Percentiles rank a stretch among this genome's conserved stretches.
Conservation (phyloP, 2,888 invertebrate genomes). For the Andrena trimmerana region DNA sequence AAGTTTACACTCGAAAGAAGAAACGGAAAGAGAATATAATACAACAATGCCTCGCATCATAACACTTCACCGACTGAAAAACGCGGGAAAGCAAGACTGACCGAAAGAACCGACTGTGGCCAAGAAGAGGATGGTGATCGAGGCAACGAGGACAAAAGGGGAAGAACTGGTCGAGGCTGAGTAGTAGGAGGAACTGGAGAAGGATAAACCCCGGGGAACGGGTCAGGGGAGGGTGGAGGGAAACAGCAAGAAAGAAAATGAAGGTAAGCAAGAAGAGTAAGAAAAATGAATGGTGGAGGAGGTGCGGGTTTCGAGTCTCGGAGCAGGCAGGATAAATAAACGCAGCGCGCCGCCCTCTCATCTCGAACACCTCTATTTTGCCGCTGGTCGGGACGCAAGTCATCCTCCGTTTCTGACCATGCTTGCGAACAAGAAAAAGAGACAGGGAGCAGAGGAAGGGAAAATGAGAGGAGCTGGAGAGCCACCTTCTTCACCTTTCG, state of each 20-base stretch:
- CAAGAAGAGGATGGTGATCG: background rate
- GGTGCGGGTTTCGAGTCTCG: constrained; percentile 58
- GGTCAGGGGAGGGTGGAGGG: constrained; percentile 26
- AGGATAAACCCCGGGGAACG: constrained; percentile 46
- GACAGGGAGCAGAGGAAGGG: background rate
- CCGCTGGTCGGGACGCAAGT: constrained; percentile 77
- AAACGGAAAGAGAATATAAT: constrained; percentile 20
- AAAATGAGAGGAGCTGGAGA: constrained; percentile 9
- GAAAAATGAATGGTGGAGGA: constrained; percentile 8
- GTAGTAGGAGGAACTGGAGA: constrained; percentile 47
- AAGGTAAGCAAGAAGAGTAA: constrained; percentile 32
- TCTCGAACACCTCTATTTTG: constrained; percentile 83
- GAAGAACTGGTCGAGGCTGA: constrained; percentile 1
- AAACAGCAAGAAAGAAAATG: constrained; percentile 21
- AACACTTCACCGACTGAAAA: constrained; percentile 12
- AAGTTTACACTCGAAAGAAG: constrained; percentile 49
- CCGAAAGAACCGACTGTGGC: background rate
- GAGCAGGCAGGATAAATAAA: constrained; percentile 83
- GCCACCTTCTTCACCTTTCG: constrained; percentile 58
- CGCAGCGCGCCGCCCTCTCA: constrained; percentile 84
- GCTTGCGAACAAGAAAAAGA: constrained; percentile 11
- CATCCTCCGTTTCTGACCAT: constrained; percentile 69
- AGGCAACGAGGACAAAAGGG: constrained; percentile 8
- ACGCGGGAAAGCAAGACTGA: background rate
- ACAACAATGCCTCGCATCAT: constrained; percentile 25